These are phyloP conservation scores for Siniperca chuatsi DNA, from an alignment of 2,113 vertebrate genomes.

Conservation along the genomic window DNA sequence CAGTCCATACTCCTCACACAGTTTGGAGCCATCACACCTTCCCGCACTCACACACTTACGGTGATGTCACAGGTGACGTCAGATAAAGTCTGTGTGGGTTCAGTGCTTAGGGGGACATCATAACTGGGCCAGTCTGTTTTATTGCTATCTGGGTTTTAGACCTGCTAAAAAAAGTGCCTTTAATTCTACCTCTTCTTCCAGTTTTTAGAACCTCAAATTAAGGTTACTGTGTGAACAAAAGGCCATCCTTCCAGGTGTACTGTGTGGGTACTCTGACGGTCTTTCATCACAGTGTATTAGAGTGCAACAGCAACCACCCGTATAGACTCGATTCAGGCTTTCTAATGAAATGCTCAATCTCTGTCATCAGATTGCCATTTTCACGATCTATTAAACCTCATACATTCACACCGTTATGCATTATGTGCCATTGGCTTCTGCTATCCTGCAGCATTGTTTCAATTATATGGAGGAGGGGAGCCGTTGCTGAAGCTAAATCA, in stretches of 20 bases:
- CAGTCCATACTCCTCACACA: neutral
- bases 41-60: neutral
- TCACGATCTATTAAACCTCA: slow-evolving; percentile 76
- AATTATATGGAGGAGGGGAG: slow-evolving; percentile 44
- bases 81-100: neutral
- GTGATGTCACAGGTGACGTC: neutral
- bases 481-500: slow-evolving; percentile 47
- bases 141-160: neutral
- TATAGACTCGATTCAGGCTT: slow-evolving; percentile 47
- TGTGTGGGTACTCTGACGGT: slow-evolving; percentile 51
- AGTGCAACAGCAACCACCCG: slow-evolving; percentile 55
- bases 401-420: slow-evolving; percentile 66
- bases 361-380: slow-evolving; percentile 73
- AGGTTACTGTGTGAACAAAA: slow-evolving; percentile 49
- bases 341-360: slow-evolving; percentile 81
- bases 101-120: neutral
- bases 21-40: neutral
- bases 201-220: slow-evolving; percentile 46
- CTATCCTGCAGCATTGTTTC: slow-evolving; percentile 64
- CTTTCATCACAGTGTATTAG: slow-evolving; percentile 56
- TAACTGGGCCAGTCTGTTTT: neutral
- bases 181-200: slow-evolving; percentile 2
- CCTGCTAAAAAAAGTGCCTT: neutral
- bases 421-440: slow-evolving; percentile 62
- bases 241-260: slow-evolving; percentile 62